These are phyloP conservation scores for Nymphalis polychloros DNA, from an alignment of 2,888 invertebrate genomes.

Conservation along the genomic window DNA sequence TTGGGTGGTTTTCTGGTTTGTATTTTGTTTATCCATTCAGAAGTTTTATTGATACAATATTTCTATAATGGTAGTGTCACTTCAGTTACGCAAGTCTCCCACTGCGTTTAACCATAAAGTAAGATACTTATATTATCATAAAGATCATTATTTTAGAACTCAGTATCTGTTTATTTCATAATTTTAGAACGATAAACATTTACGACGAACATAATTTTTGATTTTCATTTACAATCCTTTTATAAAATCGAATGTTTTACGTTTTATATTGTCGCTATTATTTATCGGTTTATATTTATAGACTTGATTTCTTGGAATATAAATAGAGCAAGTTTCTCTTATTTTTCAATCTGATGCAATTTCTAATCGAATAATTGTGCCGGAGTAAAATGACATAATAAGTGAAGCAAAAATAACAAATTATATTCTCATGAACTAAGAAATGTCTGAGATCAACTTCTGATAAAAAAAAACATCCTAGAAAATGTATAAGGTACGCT, in stretches of 20 bases:
- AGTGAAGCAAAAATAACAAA: too few species aligned
- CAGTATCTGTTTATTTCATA: constrained; percentile 17
- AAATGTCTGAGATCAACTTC: too few species aligned
- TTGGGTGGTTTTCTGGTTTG: background rate
- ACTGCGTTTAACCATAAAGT: constrained; percentile 27
- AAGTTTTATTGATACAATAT: constrained; percentile 16
- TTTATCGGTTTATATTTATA: background rate
- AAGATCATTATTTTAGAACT: constrained; percentile 15
- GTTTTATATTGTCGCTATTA: background rate
- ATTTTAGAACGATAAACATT: constrained; percentile 17
- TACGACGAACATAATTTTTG: constrained; percentile 9
- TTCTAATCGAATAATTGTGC: too few species aligned
- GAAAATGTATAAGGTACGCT: too few species aligned
- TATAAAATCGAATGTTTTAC: background rate
- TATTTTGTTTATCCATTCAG: constrained; percentile 22
- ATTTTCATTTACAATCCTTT: constrained; percentile 8
- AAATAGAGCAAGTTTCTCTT: too few species aligned
- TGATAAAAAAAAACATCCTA: too few species aligned
- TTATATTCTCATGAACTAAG: too few species aligned
- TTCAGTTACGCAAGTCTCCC: constrained; percentile 14
- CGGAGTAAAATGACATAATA: too few species aligned
- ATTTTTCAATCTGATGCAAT: too few species aligned
- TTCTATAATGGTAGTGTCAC: constrained; percentile 16
- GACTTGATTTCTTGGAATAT: too few species aligned
- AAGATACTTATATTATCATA: constrained; percentile 3